Percentiles rank a stretch among this genome's conserved stretches.
Evolutionary conservation across 2,888 invertebrate species (phyloP).

Genomic region (Orgyia antiqua): DNA sequence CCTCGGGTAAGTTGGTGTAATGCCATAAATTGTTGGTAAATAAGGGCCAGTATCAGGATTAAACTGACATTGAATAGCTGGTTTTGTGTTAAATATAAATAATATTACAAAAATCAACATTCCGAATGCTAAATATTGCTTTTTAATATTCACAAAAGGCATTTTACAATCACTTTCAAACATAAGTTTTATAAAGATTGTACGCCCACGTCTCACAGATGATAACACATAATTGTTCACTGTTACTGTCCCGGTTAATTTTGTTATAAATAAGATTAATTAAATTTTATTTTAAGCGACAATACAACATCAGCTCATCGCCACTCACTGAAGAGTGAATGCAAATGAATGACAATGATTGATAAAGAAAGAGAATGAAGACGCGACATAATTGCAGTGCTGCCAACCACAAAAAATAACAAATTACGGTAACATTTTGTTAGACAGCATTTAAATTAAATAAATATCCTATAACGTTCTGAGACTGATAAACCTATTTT

Average conservation of each 20-base stretch:
- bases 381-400: too few relatives aligned
- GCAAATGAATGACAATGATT: background rate
- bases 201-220: slow-evolving; percentile 15
- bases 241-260: slow-evolving; percentile 1
- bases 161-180: slow-evolving; percentile 38
- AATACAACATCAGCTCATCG: too few relatives aligned
- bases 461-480: too few relatives aligned
- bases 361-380: too few relatives aligned
- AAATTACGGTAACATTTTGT: too few relatives aligned
- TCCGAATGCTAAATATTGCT: slow-evolving; percentile 67
- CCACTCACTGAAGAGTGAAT: too few relatives aligned
- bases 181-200: slow-evolving; percentile 9
- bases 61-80: slow-evolving; percentile 66
- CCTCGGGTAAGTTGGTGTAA: slow-evolving; percentile 94
- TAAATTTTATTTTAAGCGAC: too few relatives aligned
- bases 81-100: slow-evolving; percentile 65
- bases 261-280: too few relatives aligned
- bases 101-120: slow-evolving; percentile 66
- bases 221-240: slow-evolving; percentile 18
- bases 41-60: slow-evolving; percentile 50
- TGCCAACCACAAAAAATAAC: too few relatives aligned
- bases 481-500: too few relatives aligned
- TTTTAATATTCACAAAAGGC: slow-evolving; percentile 68
- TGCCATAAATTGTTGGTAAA: slow-evolving; percentile 88
- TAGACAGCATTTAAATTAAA: too few relatives aligned